These are phyloP conservation scores for Trissolcus brochymenae DNA, from an alignment of 2,888 invertebrate species.

Conservation along the genomic window DNA sequence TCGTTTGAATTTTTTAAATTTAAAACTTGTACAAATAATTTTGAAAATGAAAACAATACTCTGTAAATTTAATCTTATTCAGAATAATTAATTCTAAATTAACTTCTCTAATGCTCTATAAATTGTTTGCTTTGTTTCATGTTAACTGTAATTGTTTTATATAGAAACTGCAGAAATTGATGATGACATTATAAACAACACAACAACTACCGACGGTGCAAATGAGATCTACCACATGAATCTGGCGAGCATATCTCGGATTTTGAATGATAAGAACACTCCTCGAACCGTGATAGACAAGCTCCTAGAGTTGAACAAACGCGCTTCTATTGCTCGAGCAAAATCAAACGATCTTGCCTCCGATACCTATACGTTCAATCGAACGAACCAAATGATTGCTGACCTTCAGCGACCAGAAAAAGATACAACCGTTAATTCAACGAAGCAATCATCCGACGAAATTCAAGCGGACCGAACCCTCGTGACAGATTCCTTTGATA, in stretches of 20 bases:
- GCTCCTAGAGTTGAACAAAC: conserved; percentile 33
- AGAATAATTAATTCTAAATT: no score
- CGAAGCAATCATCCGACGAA: neutral
- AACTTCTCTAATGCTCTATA: neutral
- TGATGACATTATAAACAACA: neutral
- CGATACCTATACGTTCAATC: conserved; percentile 58
- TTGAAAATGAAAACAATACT: neutral
- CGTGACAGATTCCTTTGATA: neutral
- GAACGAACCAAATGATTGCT: conserved; percentile 18
- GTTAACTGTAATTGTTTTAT: neutral
- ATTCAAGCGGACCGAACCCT: neutral
- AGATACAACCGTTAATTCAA: conserved; percentile 33
- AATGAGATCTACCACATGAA: conserved; percentile 64
- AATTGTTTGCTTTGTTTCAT: neutral
- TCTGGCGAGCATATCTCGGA: conserved; percentile 69
- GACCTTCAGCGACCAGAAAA: conserved; percentile 46
- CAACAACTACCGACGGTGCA: neutral
- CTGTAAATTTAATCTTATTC: no score
- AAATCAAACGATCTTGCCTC: conserved; percentile 2
- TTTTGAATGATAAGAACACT: conserved; percentile 62
- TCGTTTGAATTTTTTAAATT: neutral
- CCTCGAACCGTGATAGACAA: conserved; percentile 29
- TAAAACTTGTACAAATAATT: neutral
- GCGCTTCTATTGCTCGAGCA: neutral
- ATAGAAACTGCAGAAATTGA: conserved; percentile 1